Percentiles rank a stretch among this genome's conserved stretches.
Conservation (phyloP, 2,888 invertebrate genomes). For the Microdon myrmicae region DNA sequence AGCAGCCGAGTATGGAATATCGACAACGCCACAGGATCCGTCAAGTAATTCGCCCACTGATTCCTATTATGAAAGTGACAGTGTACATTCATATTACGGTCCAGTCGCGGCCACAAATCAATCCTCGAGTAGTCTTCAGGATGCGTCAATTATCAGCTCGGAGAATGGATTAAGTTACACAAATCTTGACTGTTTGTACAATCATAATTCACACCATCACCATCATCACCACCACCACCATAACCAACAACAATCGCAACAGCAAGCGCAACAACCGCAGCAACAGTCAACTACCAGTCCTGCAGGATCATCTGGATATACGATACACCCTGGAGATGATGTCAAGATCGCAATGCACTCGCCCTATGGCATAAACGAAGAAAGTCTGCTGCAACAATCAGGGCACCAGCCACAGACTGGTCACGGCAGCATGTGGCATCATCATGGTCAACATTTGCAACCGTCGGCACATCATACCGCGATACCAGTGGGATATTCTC, state of each 20-base stretch:
- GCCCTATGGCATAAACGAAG: conserved; percentile 68
- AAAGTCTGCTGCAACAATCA: conserved; percentile 60
- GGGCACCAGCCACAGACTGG: conserved; percentile 57
- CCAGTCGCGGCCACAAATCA: conserved; percentile 57
- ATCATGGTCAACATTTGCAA: conserved; percentile 62
- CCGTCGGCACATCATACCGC: conserved; percentile 41
- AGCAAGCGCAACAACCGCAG: conserved; percentile 52
- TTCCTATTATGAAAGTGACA: conserved; percentile 65
- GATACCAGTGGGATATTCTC: conserved; percentile 37
- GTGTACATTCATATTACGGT: conserved; percentile 63
- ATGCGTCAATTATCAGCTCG: conserved; percentile 80
- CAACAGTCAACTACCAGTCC: conserved; percentile 55
- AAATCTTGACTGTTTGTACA: conserved; percentile 81
- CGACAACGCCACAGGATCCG: conserved; percentile 62
- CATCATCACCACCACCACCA: conserved; percentile 56
- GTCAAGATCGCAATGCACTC: conserved; percentile 71
- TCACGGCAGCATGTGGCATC: conserved; percentile 56
- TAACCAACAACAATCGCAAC: no score
- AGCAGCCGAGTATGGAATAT: conserved; percentile 65
- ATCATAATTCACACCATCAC: conserved; percentile 69
- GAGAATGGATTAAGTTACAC: conserved; percentile 90
- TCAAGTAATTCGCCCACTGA: conserved; percentile 65
- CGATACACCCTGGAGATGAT: conserved; percentile 62
- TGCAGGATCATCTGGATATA: conserved; percentile 51
- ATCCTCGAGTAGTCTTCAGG: conserved; percentile 55